These are phyloP conservation scores for Acromyrmex heyeri DNA, from an alignment of 1,140 invertebrate species.

Conservation along the genomic window DNA sequence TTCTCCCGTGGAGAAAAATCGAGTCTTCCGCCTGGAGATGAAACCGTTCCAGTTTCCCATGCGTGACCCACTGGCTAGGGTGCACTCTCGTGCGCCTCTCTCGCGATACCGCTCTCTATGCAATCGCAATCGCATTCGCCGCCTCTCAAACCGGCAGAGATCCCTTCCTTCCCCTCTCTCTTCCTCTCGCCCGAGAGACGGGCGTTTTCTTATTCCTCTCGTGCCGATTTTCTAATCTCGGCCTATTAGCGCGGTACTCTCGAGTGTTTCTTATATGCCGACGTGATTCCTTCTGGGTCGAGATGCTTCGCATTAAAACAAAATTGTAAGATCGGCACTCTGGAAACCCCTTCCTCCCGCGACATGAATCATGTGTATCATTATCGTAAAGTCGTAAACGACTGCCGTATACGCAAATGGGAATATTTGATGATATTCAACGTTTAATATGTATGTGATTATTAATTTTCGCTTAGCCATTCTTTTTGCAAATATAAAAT, in stretches of 20 bases:
- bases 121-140: slow-evolving; percentile 40
- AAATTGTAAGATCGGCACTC: too few relatives aligned
- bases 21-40: slow-evolving; percentile 68
- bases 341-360: background rate
- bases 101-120: slow-evolving; percentile 38
- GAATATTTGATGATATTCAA: background rate
- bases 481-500: background rate
- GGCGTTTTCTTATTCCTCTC: slow-evolving; percentile 47
- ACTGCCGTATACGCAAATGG: background rate
- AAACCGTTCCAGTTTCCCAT: slow-evolving; percentile 75
- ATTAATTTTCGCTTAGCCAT: background rate
- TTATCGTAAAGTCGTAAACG: background rate
- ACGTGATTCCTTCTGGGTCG: slow-evolving; percentile 12
- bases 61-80: slow-evolving; percentile 70
- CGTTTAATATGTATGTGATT: background rate
- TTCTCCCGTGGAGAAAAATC: slow-evolving; percentile 74
- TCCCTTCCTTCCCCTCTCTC: background rate
- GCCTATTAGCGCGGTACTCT: slow-evolving; percentile 7
- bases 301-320: background rate
- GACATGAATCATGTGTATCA: background rate
- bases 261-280: slow-evolving; percentile 22
- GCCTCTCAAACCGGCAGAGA: slow-evolving; percentile 27
- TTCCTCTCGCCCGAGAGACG: background rate
- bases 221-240: slow-evolving; percentile 50
- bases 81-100: slow-evolving; percentile 41